Conservation (phyloP, 2,113 vertebrate species). For the Pithys albifrons region DNA sequence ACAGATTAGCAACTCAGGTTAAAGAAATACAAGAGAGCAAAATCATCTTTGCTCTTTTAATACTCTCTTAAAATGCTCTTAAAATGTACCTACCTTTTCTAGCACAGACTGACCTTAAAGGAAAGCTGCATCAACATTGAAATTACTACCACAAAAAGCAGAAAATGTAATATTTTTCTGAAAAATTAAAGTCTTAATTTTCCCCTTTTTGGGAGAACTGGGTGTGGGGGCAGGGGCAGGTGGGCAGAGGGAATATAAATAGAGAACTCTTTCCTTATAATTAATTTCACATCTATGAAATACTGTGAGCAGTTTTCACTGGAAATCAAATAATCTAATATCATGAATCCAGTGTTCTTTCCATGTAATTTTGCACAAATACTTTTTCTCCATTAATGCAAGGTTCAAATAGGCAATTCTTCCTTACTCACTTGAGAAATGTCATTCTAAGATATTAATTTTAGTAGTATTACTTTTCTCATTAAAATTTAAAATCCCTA, state of each 20-base stretch:
- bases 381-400: background rate
- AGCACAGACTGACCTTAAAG: background rate
- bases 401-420: background rate
- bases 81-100: background rate
- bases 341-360: background rate
- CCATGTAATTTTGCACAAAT: background rate
- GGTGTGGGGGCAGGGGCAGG: fast-evolving
- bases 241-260: background rate
- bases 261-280: fast-evolving
- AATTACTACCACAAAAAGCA: background rate
- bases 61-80: background rate
- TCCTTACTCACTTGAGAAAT: background rate
- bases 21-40: background rate
- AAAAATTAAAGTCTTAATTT: background rate
- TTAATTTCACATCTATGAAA: background rate
- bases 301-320: background rate
- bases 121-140: background rate
- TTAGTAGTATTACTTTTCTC: background rate
- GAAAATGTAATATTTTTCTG: background rate
- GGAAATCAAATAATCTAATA: background rate
- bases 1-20: background rate
- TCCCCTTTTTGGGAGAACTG: fast-evolving
- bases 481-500: background rate
- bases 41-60: background rate
- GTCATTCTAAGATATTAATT: background rate